These are phyloP conservation scores for Lucilia cuprina DNA, from an alignment of 1,140 invertebrate species.

Conservation along the genomic window DNA sequence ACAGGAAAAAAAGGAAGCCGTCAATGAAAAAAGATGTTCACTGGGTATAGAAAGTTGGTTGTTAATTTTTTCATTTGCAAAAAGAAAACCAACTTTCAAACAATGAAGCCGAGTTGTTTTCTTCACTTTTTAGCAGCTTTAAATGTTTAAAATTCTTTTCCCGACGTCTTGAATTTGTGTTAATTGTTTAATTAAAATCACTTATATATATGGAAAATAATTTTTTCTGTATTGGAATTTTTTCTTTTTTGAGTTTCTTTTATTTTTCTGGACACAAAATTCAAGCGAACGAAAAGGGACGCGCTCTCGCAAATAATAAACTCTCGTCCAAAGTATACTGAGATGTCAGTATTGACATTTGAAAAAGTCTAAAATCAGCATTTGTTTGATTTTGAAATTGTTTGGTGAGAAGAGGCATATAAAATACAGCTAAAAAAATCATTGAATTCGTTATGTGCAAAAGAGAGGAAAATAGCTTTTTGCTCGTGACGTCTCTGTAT, in stretches of 20 bases:
- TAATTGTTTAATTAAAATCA: not conserved
- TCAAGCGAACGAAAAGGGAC: slow-evolving; percentile 17
- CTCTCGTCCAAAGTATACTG: too few species aligned
- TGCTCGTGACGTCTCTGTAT: too few species aligned
- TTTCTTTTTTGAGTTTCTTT: not conserved
- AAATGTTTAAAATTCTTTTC: not conserved
- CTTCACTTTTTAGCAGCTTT: not conserved
- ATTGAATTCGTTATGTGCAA: too few species aligned
- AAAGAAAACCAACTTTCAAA: not conserved
- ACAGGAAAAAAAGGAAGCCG: not conserved
- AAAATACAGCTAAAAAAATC: too few species aligned
- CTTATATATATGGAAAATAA: not conserved
- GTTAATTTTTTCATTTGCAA: not conserved
- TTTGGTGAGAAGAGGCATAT: too few species aligned
- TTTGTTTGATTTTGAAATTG: too few species aligned
- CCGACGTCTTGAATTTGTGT: not conserved
- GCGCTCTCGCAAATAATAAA: slow-evolving; percentile 17
- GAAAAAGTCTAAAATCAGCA: too few species aligned
- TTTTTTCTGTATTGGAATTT: slow-evolving; percentile 28
- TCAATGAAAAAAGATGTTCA: not conserved
- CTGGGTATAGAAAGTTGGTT: slow-evolving; percentile 26
- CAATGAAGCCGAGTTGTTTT: not conserved
- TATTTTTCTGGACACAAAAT: slow-evolving; percentile 25
- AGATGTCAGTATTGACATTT: too few species aligned
- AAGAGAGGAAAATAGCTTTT: too few species aligned